Conservation (phyloP, 2,888 invertebrate species). For the Pollenia amentaria region DNA sequence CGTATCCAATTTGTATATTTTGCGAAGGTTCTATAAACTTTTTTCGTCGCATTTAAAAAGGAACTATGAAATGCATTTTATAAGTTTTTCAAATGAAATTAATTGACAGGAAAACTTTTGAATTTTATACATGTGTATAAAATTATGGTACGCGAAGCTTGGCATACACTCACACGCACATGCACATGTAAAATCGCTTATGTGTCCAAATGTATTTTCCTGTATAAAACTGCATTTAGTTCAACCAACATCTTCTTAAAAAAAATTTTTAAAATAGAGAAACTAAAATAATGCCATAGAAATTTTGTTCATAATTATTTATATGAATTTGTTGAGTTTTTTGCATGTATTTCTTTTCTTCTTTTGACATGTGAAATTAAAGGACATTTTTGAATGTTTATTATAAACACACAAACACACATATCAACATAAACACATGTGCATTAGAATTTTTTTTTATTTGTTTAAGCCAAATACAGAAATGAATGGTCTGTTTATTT, state of each 20-base stretch:
- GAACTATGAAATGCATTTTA: slow-evolving; percentile 70
- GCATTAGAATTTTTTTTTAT: neutral
- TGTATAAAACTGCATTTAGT: slow-evolving; percentile 57
- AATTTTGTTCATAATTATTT: slow-evolving; percentile 60
- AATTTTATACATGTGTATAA: slow-evolving; percentile 50
- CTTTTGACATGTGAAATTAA: slow-evolving; percentile 71
- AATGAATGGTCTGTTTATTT: slow-evolving; percentile 60
- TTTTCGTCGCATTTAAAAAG: slow-evolving; percentile 57
- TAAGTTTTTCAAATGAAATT: slow-evolving; percentile 72
- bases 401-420: neutral
- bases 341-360: slow-evolving; percentile 50
- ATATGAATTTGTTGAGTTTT: slow-evolving; percentile 36
- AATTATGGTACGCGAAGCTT: slow-evolving; percentile 55
- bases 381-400: slow-evolving; percentile 62
- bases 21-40: slow-evolving; percentile 51
- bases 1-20: neutral
- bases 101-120: slow-evolving; percentile 74
- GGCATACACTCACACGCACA: neutral
- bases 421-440: neutral
- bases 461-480: slow-evolving; percentile 23
- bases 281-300: slow-evolving; percentile 52
- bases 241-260: slow-evolving; percentile 64
- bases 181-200: neutral
- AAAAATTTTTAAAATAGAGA: slow-evolving; percentile 27
- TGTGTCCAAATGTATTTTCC: neutral